These are phyloP conservation scores for Maniola jurtina DNA, from an alignment of 1,140 invertebrate species.

Conservation along the genomic window DNA sequence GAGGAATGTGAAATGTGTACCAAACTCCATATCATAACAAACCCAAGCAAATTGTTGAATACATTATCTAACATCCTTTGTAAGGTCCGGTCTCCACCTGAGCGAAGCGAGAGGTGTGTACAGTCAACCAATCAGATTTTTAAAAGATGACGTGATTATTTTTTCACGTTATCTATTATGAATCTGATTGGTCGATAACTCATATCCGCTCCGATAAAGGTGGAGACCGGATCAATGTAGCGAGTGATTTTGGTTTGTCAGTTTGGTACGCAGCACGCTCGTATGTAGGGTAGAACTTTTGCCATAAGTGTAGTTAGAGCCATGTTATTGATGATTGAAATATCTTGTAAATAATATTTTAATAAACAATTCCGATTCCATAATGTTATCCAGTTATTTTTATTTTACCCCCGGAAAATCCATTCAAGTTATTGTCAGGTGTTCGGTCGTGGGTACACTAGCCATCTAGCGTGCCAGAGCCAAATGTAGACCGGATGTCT, in stretches of 20 bases:
- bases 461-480: too few species aligned
- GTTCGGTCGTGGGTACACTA: too few species aligned
- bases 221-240: not conserved
- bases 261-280: conserved; percentile 6
- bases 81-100: too few species aligned
- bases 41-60: not conserved
- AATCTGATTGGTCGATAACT: too few species aligned
- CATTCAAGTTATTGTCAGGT: not conserved
- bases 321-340: conserved; percentile 43
- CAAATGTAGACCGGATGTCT: too few species aligned
- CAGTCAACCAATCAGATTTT: too few species aligned
- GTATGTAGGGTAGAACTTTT: conserved; percentile 25
- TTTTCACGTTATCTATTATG: too few species aligned
- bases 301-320: conserved; percentile 51
- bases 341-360: conserved; percentile 61
- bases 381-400: conserved; percentile 45
- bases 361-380: conserved; percentile 63
- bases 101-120: too few species aligned
- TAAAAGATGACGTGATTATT: too few species aligned
- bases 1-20: not conserved
- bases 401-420: not conserved
- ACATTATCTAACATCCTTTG: too few species aligned
- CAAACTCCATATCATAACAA: not conserved
- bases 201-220: not conserved
- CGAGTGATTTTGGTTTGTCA: not conserved